A percentile compares a stretch with the other conserved stretches of the same genome.
These are phyloP conservation scores for Cyclophora albipunctata DNA, from an alignment of 2,888 invertebrate species.

Conservation along the genomic window DNA sequence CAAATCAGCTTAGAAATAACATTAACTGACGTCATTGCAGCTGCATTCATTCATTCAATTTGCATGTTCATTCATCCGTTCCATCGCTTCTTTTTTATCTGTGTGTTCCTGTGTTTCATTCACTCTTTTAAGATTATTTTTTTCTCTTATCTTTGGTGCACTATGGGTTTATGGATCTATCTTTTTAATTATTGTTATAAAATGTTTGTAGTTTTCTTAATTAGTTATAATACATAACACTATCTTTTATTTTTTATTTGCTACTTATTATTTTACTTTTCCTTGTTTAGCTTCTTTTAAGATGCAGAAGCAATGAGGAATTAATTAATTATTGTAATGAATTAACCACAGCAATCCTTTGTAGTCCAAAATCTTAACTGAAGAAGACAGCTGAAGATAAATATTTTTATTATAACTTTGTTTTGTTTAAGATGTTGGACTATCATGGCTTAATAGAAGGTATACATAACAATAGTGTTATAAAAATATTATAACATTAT, in stretches of 20 bases:
- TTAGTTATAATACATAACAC: neutral
- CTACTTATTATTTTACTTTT: constrained; percentile 23
- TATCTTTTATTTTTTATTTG: constrained; percentile 20
- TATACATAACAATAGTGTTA: too few relatives aligned
- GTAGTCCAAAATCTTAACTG: constrained; percentile 33
- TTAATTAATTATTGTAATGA: constrained; percentile 13
- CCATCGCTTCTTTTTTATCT: constrained; percentile 25
- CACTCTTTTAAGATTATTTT: constrained; percentile 13
- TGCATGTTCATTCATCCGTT: constrained; percentile 37
- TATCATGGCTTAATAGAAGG: constrained; percentile 21
- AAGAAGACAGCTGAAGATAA: constrained; percentile 4
- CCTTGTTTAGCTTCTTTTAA: constrained; percentile 49
- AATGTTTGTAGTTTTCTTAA: neutral
- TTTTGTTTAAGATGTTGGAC: constrained; percentile 12
- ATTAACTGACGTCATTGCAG: constrained; percentile 52
- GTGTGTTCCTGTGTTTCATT: constrained; percentile 18
- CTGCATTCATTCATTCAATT: constrained; percentile 50
- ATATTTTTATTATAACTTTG: too few relatives aligned
- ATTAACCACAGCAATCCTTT: constrained; percentile 69
- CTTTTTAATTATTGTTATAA: neutral
- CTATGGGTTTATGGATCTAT: neutral
- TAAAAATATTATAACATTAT: too few relatives aligned
- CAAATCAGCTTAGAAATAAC: constrained; percentile 42
- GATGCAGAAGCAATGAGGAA: constrained; percentile 68
- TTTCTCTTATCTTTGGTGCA: constrained; percentile 3